Percentiles rank a stretch among this genome's conserved stretches.
Evolutionary conservation across 2,797 vertebrate genomes (phyloP).

Genomic region (Paedocypris micromegethes): DNA sequence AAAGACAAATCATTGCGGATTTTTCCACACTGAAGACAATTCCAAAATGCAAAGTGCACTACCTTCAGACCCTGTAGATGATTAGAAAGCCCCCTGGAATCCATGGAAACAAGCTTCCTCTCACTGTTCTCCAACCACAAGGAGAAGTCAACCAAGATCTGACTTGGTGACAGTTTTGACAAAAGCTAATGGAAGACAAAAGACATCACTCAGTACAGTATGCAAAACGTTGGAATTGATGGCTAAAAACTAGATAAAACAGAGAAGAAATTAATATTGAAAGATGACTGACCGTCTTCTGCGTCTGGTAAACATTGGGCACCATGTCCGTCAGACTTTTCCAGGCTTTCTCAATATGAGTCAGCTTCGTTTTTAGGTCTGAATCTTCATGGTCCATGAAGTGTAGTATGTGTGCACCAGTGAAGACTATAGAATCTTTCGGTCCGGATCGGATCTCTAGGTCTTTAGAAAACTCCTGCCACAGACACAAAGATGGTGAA

Average conservation of each 20-base stretch:
- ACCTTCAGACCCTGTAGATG: conserved; percentile 76
- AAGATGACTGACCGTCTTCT: conserved; percentile 72
- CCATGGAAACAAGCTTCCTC: conserved; percentile 49
- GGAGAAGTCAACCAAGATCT: conserved; percentile 74
- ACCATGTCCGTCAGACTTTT: conserved; percentile 68
- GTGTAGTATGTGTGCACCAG: conserved; percentile 71
- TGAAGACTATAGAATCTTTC: conserved; percentile 66
- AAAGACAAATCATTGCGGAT: neutral
- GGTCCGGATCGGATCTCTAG: conserved; percentile 69
- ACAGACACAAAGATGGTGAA: neutral
- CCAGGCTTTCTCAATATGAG: conserved; percentile 77
- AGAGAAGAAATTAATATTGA: neutral
- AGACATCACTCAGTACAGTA: neutral
- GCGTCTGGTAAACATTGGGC: conserved; percentile 71
- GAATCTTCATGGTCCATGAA: conserved; percentile 72
- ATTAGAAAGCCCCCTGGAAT: conserved; percentile 58
- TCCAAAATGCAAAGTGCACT: conserved; percentile 6
- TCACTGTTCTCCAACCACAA: conserved; percentile 70
- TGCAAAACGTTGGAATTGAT: neutral
- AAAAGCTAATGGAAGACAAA: conserved; percentile 57
- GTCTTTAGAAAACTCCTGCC: conserved; percentile 79
- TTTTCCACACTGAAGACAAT: neutral
- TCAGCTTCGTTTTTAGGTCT: conserved; percentile 64
- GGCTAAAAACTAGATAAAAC: neutral
- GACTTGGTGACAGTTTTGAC: conserved; percentile 67